Evolutionary conservation across 2,113 vertebrate genomes (phyloP).

Genomic region (Mesembrinibis cayennensis): DNA sequence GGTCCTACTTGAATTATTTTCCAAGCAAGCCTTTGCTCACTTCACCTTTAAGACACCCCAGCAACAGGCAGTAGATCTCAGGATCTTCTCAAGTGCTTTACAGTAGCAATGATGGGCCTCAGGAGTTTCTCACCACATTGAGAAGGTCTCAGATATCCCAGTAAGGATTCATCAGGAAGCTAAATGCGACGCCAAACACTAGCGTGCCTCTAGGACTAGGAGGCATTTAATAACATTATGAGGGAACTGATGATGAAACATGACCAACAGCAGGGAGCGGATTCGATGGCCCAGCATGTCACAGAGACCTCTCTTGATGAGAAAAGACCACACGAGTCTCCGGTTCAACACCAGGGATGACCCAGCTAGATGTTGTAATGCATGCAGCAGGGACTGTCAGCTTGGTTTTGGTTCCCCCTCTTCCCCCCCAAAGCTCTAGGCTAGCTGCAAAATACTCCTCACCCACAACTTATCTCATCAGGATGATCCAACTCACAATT

Average conservation of each 20-base stretch:
- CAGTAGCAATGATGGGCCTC: neutral
- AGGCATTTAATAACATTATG: neutral
- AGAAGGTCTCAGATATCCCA: neutral
- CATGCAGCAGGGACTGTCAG: neutral
- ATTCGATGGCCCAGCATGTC: rapidly evolving
- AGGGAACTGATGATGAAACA: neutral
- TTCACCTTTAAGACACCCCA: neutral
- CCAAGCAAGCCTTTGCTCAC: neutral
- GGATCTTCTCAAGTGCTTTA: neutral
- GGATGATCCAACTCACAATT: neutral
- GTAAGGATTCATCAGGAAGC: neutral
- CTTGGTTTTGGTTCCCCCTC: neutral
- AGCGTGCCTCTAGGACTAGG: neutral
- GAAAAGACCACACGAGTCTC: rapidly evolving
- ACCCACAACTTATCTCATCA: neutral
- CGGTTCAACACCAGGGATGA: neutral
- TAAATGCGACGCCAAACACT: neutral
- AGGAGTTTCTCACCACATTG: rapidly evolving
- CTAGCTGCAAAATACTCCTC: neutral
- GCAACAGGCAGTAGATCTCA: neutral
- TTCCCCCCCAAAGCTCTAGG: neutral
- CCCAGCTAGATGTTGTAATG: neutral
- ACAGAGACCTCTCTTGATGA: neutral
- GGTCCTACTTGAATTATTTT: rapidly evolving
- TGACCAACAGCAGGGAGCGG: rapidly evolving